Evolutionary conservation across 2,797 vertebrate species (phyloP).

Genomic region (Lepus townsendii): DNA sequence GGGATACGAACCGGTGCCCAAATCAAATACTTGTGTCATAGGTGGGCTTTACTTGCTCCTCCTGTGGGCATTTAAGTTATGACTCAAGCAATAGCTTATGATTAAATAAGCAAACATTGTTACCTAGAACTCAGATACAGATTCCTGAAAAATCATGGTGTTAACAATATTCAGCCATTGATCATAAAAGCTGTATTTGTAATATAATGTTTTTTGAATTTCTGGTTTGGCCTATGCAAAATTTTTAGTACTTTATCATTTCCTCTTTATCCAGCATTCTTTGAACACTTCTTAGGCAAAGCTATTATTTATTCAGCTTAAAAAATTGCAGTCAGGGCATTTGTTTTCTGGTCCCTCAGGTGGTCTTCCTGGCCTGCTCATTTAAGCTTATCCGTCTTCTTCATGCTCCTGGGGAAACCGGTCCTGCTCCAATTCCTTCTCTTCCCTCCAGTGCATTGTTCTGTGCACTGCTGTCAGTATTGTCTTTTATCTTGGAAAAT

Average conservation of each 20-base stretch:
- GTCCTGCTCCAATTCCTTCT: constrained; percentile 52
- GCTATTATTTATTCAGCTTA: constrained; percentile 28
- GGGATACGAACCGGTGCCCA: no score
- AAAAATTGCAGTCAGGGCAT: background rate
- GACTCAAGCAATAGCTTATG: constrained; percentile 1
- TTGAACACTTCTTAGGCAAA: background rate
- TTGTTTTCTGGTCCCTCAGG: background rate
- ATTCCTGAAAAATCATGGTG: background rate
- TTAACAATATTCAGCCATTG: background rate
- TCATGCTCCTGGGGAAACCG: background rate
- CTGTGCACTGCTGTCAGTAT: background rate
- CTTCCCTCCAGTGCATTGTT: background rate
- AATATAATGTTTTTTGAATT: constrained; percentile 3
- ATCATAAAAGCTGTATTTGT: constrained; percentile 41
- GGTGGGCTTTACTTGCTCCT: no score
- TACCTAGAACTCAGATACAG: background rate
- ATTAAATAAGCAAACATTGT: constrained; percentile 62
- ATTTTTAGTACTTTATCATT: background rate
- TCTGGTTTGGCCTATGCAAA: background rate
- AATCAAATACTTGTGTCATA: no score
- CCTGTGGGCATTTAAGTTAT: constrained; percentile 35
- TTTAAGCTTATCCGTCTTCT: background rate
- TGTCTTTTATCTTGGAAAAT: constrained; percentile 57
- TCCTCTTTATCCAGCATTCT: background rate
- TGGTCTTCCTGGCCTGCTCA: background rate